Evolutionary conservation across 2,888 invertebrate genomes (phyloP), one percentile per base, ranked within the genome.

Genomic region (Anarsia innoxiella): DNA sequence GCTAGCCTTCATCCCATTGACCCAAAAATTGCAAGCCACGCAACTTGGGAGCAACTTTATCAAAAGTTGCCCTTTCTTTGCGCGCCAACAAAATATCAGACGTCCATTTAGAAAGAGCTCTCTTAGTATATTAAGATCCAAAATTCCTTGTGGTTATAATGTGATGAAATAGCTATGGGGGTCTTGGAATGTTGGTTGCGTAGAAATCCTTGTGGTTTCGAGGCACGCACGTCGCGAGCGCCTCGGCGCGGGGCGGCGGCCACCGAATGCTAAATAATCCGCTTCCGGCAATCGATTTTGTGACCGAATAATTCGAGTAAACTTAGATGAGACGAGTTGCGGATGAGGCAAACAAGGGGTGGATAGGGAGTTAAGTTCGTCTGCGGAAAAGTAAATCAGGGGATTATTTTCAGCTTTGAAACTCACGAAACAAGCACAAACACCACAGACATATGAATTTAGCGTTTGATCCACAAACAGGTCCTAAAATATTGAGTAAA

Each of bases 221-320:
- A 32, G 33, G 40, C 43, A 43, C 40, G 43, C 40, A 33, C 40
- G 32, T 16, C 14, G 36, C 40, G 36, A 36, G 29, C 33, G 31
- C 36, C 25, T 9, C 23, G 23, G 19, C 31, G 32, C 31, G 19
- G 28, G 13, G 12, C 16, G 29, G 5, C 31, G 30, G n/a, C n/a
- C n/a, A n/a, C 11, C 36, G 40, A 40, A 40, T 40, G 40, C 40
- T 29, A 36, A 40, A 36, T 40, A 40, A 40, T 32, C 40, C 29
- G 23, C 29, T 36, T 36, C 40, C 36, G 23, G 25, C 32, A 19
- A 40, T 36, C 36, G 36, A 36, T 36, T 31, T 11, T 29, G 40
- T 40, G 40, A 25, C 39, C 31, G 40, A 36, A 36, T 40, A 40
- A 40, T 28, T 40, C 29, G 12, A 32, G 14, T 12, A 13, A 31